Conservation (phyloP, 1,140 invertebrate species). For the Heliconius melpomene region DNA sequence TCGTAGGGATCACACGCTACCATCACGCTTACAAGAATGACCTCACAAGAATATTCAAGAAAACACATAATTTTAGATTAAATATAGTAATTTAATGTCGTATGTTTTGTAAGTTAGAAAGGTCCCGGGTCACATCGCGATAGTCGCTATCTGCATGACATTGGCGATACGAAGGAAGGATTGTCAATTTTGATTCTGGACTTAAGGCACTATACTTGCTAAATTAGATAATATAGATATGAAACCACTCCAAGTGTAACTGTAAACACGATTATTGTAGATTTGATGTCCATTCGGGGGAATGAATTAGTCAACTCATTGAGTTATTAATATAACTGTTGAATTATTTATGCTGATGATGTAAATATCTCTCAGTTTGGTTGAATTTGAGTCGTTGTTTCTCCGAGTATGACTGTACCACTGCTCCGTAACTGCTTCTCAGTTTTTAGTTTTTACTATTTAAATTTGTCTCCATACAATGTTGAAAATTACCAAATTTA, state of each 20-base stretch:
- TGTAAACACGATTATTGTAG: not conserved
- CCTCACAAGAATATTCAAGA: not conserved
- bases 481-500: not conserved
- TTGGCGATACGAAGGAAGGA: slow-evolving; percentile 21
- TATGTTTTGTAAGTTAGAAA: slow-evolving; percentile 16
- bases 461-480: not conserved
- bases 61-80: not conserved
- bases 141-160: slow-evolving; percentile 20
- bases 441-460: not conserved
- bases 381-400: too few relatives aligned
- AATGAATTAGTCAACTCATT: too few relatives aligned
- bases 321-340: too few relatives aligned
- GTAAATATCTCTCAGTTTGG: too few relatives aligned
- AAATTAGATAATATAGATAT: not conserved
- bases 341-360: too few relatives aligned
- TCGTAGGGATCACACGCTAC: too few relatives aligned
- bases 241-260: not conserved
- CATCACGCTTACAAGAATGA: too few relatives aligned
- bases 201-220: not conserved
- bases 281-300: not conserved
- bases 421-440: too few relatives aligned
- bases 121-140: slow-evolving; percentile 17
- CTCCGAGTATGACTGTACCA: too few relatives aligned
- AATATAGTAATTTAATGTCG: not conserved
- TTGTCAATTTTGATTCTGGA: slow-evolving; percentile 1